Evolutionary conservation across 1,140 invertebrate species (phyloP).

Genomic region (Panulirus ornatus): DNA sequence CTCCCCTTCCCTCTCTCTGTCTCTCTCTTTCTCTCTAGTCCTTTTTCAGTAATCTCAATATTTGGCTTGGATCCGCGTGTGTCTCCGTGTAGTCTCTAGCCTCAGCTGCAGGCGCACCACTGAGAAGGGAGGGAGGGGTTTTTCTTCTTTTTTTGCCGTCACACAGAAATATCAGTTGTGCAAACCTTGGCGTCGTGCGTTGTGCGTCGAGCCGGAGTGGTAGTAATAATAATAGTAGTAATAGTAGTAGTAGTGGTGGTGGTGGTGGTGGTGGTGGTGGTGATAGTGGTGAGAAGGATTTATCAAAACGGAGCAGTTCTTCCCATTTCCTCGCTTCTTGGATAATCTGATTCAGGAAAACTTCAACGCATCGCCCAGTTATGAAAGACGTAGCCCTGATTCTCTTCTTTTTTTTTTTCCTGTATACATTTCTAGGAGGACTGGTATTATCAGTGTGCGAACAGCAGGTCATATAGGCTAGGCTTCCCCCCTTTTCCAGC

Average conservation of each 20-base stretch:
- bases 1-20: slow-evolving; percentile 48
- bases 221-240: no score
- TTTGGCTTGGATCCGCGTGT: slow-evolving; percentile 48
- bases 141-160: slow-evolving; percentile 17
- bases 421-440: no score
- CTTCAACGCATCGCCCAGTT: neutral
- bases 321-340: neutral
- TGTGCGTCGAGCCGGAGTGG: neutral
- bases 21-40: slow-evolving; percentile 43
- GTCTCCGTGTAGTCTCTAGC: slow-evolving; percentile 35
- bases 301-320: neutral
- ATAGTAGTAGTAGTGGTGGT: no score
- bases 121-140: no score
- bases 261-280: no score
- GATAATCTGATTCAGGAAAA: neutral
- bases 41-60: slow-evolving; percentile 53
- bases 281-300: no score
- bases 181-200: no score
- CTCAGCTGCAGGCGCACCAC: slow-evolving; percentile 50
- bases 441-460: slow-evolving; percentile 36
- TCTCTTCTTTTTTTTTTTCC: neutral
- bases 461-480: slow-evolving; percentile 27
- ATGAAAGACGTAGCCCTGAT: neutral
- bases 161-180: slow-evolving; percentile 53
- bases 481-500: slow-evolving; percentile 58